Evolutionary conservation across 2,888 invertebrate genomes (phyloP), one percentile per base, ranked within the genome.

Genomic region (Graphium colonna): DNA sequence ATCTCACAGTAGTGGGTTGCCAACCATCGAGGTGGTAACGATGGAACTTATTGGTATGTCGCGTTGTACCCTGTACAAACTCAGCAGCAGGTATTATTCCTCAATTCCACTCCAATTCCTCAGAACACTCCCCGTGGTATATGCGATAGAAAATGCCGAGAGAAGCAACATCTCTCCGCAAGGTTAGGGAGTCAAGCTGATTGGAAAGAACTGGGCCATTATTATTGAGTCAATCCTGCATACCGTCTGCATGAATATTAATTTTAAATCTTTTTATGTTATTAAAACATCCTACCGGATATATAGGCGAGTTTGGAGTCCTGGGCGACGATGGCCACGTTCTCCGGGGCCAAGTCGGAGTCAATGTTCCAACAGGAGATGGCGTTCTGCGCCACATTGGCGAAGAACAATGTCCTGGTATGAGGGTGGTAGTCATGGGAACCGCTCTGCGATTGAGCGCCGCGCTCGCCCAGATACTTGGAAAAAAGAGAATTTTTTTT

Each of bases 291-390:
- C 45, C 0, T 63, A 87, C 89, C 87, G 58, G 86, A 77, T 1
- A 95, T 95, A 70, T 96, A 96, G 3, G 94, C 91, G 80, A 96
- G 90, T 1, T 81, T 65, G 33, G 92, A 89, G 69, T 95, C 91
- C 57, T 92, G 90, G 0, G 91, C 92, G 0, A 94, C 90, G 0
- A 92, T 69, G 0, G 79, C 92, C n/a, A 92, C 83, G 48, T 91
- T 93, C 0, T 80, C 80, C 0, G 86, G 79, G 0, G 78, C 80
- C 54, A 94, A 84, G 0, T 89, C 75, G 4, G 76, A 81, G 16
- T 85, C 83, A 0, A 91, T 91, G 59, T 94, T 94, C 95, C 96
- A 96, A 68, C 96, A 96, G 13, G 93, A 92, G 0, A 96, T 81
- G 0, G 93, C 95, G 68, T 95, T 94, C 58, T 91, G 92, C 28